phyloP scores from a whole-genome alignment of 2,113 vertebrate genomes.

The Megaceryle maxima region DNA sequence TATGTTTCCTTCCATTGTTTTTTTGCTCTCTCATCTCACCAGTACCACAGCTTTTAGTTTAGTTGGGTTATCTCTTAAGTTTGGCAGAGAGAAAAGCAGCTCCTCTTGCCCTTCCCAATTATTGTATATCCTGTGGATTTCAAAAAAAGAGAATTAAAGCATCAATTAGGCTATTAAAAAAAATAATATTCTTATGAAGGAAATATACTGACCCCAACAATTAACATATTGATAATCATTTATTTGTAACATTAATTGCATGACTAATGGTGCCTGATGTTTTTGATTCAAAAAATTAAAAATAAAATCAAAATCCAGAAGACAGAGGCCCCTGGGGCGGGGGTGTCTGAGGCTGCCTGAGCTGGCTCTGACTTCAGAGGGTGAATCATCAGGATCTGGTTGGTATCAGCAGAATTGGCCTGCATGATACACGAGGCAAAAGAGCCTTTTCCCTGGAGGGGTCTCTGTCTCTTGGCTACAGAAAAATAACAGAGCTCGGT shows the following conservation, averaged over 20 bases:
- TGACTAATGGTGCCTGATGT: not conserved
- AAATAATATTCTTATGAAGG: not conserved
- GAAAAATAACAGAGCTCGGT: not conserved
- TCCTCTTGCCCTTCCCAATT: not conserved
- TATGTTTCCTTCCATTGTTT: not conserved
- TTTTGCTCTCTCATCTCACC: not conserved
- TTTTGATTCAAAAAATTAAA: not conserved
- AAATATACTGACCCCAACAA: not conserved
- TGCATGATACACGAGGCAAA: not conserved
- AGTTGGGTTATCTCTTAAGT: not conserved
- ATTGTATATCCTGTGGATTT: not conserved
- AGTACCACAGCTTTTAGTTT: not conserved
- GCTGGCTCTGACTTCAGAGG: slow-evolving; percentile 35
- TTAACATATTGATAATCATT: not conserved
- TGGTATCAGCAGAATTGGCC: not conserved
- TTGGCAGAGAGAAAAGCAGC: not conserved
- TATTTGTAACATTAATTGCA: not conserved
- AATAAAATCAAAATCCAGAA: not conserved
- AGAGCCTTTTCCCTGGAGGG: not conserved
- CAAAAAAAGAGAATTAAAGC: not conserved
- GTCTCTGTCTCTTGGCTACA: not conserved
- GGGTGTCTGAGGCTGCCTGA: not conserved
- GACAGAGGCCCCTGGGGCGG: not conserved
- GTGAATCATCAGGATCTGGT: not conserved
- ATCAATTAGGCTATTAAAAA: not conserved